phyloP scores from a whole-genome alignment of 2,888 invertebrate species.

The Drosophila longiperda region DNA sequence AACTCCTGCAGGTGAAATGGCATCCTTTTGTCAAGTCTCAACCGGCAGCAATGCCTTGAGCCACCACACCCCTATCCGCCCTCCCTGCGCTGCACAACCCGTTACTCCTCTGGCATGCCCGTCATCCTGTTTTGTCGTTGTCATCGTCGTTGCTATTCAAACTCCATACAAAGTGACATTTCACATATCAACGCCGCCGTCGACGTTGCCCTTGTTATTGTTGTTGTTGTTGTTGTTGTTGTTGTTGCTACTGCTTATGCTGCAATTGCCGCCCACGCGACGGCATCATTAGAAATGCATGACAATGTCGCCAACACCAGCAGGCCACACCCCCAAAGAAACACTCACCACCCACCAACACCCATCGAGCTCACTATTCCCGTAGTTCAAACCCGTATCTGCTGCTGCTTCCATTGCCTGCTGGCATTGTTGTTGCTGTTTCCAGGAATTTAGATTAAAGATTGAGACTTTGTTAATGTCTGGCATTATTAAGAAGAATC shows the following conservation, averaged over 20 bases:
- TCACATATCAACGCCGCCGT: conserved; percentile 72
- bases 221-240: conserved; percentile 22
- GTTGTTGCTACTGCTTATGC: conserved; percentile 11
- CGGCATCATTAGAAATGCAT: conserved; percentile 81
- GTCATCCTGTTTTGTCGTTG: conserved; percentile 55
- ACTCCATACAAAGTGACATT: conserved; percentile 78
- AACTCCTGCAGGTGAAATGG: conserved; percentile 73
- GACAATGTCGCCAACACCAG: conserved; percentile 68
- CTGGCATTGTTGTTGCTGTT: conserved; percentile 47
- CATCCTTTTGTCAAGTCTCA: conserved; percentile 76
- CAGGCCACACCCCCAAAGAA: conserved; percentile 13
- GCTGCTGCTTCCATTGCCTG: conserved; percentile 3
- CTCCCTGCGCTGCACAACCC: not conserved
- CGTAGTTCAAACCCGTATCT: conserved; percentile 15
- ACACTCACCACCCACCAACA: not conserved
- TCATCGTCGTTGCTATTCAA: conserved; percentile 73
- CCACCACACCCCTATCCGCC: conserved; percentile 4
- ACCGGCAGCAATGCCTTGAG: conserved; percentile 54
- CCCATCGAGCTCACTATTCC: not conserved
- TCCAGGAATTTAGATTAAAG: conserved; percentile 80
- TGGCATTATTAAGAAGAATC: conserved; percentile 77
- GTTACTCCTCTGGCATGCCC: conserved; percentile 36
- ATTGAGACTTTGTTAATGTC: conserved; percentile 81
- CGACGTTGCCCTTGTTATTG: not conserved
- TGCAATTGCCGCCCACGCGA: conserved; percentile 47